A percentile compares a stretch with the other conserved stretches of the same genome.
Conservation (phyloP, 1,140 invertebrate species). For the Drosophila chauvacae region DNA sequence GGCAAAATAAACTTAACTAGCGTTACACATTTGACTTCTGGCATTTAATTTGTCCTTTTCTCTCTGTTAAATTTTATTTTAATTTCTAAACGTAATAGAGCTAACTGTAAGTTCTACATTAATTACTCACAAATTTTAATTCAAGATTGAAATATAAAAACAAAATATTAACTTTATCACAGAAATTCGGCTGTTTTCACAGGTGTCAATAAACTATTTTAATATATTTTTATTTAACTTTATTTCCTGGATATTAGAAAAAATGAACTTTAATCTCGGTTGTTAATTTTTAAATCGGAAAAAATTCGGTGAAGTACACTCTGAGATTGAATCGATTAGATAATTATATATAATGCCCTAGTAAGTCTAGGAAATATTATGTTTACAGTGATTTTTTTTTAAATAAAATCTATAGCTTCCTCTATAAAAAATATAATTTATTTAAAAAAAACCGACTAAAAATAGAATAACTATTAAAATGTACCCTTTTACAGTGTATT, state of each 20-base stretch:
- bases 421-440: neutral
- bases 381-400: neutral
- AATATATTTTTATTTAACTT: too few species aligned
- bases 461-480: neutral
- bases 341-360: too few species aligned
- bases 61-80: neutral
- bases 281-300: too few species aligned
- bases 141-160: neutral
- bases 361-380: too few species aligned
- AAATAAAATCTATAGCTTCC: too few species aligned
- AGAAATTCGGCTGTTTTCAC: too few species aligned
- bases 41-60: neutral
- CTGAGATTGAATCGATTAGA: too few species aligned
- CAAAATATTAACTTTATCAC: neutral
- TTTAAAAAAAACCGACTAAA: neutral
- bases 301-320: too few species aligned
- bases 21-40: neutral
- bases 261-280: too few species aligned
- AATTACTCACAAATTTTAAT: neutral
- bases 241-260: too few species aligned
- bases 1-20: slow-evolving; percentile 11
- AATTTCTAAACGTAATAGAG: too few species aligned
- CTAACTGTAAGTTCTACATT: neutral
- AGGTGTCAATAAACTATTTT: too few species aligned
- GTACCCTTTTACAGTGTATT: slow-evolving; percentile 22